Conservation (phyloP, 1,140 invertebrate genomes). For the Zophobas atratus region DNA sequence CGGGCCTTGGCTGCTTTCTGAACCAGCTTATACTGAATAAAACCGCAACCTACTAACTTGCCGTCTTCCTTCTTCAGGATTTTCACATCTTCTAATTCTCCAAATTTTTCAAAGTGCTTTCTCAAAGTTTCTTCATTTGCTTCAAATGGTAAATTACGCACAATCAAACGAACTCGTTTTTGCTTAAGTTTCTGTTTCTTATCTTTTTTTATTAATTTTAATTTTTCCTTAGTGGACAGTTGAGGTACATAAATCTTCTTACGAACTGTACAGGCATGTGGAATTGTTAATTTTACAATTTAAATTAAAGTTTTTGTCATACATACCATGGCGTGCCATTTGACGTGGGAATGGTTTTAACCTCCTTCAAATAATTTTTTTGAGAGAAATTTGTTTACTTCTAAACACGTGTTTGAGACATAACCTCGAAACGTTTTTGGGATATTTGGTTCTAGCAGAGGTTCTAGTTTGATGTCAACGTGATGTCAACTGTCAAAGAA, state of each 20-base stretch:
- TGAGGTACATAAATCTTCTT: not conserved
- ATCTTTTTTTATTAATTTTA: slow-evolving; percentile 49
- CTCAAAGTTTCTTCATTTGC: slow-evolving; percentile 80
- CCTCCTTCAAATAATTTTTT: no score
- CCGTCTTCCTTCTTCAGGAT: slow-evolving; percentile 85
- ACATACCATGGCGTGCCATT: no score
- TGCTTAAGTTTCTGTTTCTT: slow-evolving; percentile 48
- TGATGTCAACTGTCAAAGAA: slow-evolving; percentile 40
- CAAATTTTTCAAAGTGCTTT: slow-evolving; percentile 83
- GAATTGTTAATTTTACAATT: no score
- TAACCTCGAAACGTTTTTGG: not conserved
- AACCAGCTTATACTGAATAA: slow-evolving; percentile 84
- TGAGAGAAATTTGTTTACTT: not conserved
- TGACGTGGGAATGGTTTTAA: no score
- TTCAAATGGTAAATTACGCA: slow-evolving; percentile 83
- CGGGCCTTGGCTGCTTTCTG: slow-evolving; percentile 87
- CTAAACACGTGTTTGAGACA: not conserved
- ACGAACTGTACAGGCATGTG: not conserved
- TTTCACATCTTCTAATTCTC: slow-evolving; percentile 83
- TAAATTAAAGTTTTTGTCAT: no score
- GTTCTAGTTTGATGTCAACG: not conserved
- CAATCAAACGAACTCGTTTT: slow-evolving; percentile 53
- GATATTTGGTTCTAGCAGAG: no score
- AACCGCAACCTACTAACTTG: slow-evolving; percentile 86
- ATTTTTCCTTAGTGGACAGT: slow-evolving; percentile 24